Evolutionary conservation across 92 coral and sea anemone species (phyloP).

Genomic region (Parazoanthus swiftii): DNA sequence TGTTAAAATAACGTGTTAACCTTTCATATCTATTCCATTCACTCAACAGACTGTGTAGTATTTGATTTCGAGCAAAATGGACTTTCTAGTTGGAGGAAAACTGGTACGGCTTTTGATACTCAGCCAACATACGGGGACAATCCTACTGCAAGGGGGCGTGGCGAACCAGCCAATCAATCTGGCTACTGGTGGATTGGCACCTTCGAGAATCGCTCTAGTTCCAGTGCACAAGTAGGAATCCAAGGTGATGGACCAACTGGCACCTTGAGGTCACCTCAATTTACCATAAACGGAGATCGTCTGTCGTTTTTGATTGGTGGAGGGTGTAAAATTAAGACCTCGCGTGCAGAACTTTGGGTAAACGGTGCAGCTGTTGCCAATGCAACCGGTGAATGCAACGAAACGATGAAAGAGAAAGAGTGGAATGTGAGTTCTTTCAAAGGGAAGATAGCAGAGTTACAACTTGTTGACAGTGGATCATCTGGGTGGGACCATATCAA

Average conservation of each 20-base stretch:
- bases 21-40: background rate
- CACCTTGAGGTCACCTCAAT: constrained; percentile 25
- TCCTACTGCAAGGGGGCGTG: constrained; percentile 21
- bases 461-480: constrained; percentile 11
- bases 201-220: constrained; percentile 14
- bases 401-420: constrained; percentile 21
- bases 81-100: constrained; percentile 18
- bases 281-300: constrained; percentile 33
- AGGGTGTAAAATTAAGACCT: constrained; percentile 3
- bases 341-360: constrained; percentile 31
- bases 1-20: too few relatives aligned
- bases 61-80: constrained; percentile 25
- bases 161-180: constrained; percentile 6
- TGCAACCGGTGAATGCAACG: constrained; percentile 19
- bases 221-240: background rate
- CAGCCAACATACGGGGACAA: constrained; percentile 42
- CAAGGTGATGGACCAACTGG: constrained; percentile 26
- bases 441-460: constrained; percentile 6
- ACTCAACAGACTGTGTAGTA: constrained; percentile 15
- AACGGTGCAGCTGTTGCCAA: background rate
- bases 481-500: constrained; percentile 5
- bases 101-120: constrained; percentile 26
- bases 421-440: constrained; percentile 1
- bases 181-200: constrained; percentile 40
- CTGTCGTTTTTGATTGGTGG: constrained; percentile 35